phyloP scores from a whole-genome alignment of 2,113 vertebrate genomes.

The Hirundichthys speculiger region DNA sequence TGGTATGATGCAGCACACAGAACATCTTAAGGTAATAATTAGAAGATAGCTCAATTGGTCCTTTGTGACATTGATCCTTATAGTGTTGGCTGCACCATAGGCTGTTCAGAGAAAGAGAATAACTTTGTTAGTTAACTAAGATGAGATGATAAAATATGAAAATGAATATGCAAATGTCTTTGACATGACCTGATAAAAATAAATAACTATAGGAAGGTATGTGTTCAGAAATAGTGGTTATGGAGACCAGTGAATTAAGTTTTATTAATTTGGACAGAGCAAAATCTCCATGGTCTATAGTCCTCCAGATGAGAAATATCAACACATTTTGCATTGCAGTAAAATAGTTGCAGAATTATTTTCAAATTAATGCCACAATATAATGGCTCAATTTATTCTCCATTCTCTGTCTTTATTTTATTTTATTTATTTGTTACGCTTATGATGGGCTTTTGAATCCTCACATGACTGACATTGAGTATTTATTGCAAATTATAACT shows the following conservation, averaged over 20 bases:
- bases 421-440: too few species aligned
- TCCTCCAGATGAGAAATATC: too few species aligned
- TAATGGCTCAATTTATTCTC: too few species aligned
- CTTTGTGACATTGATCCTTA: conserved; percentile 49
- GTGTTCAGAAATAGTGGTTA: not conserved
- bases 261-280: not conserved
- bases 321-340: too few species aligned
- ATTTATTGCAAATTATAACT: too few species aligned
- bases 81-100: conserved; percentile 4
- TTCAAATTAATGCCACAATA: too few species aligned
- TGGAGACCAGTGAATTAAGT: too few species aligned
- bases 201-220: not conserved
- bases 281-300: too few species aligned
- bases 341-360: too few species aligned
- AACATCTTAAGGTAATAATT: conserved; percentile 83
- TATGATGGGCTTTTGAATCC: too few species aligned
- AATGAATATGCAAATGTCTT: not conserved
- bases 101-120: conserved; percentile 22
- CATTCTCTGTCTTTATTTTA: too few species aligned
- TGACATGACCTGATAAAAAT: not conserved
- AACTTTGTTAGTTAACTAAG: conserved; percentile 9
- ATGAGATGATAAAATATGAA: conserved; percentile 11
- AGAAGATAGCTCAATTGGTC: conserved; percentile 77
- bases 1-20: conserved; percentile 78
- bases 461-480: too few species aligned